Base-by-base conservation (phyloP, 2,113 vertebrate genomes). In the Calyptomena viridis region DNA sequence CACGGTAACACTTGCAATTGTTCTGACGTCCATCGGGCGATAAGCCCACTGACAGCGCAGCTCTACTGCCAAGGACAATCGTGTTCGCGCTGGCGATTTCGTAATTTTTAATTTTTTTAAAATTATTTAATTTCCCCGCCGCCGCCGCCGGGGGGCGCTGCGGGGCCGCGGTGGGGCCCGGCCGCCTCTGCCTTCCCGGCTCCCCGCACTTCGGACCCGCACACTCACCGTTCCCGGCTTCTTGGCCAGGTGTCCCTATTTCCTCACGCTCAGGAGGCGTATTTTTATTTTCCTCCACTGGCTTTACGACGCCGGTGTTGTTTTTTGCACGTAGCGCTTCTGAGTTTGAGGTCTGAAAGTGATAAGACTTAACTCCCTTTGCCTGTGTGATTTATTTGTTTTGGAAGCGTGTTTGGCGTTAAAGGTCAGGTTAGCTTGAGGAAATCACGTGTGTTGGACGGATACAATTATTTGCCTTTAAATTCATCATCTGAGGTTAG, bases 61-160 rank as follows among this genome's bases (percentile, higher is more conserved):
- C 66, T 77, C 28, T 25, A 19, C 28, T 73, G 37, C 33, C 50
- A 37, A 68, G 50, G 78, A 77, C 67, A 8, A 17, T 15, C 27
- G 35, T 14, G 6, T 72, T 88, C 11, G 31, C 14, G 13, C 11
- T 37, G 40, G 28, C 9, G 23, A 52, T 42, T 58, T 75, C 73
- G 11, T 19, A 6, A 25, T 21, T 40, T 40, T 11, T 40, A 11
- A 40, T 40, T 40, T 40, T 40, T 40, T 40, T 40, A 11, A 40
- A 40, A 40, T 31, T 44, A 44, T 44, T 44, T 44, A 44, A 22
- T 6, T 12, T 14, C 5, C 46, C 20, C 67, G 22, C n/a, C 91
- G 47, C 59, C 56, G 94, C 82, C 97, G 95, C 53, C 74, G 92
- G 97, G 96, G 88, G 98, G 97, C 97, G 94, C 93, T 97, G 93